Percentiles rank a stretch among this genome's conserved stretches.
phyloP scores from a whole-genome alignment of 2,888 invertebrate genomes.

The Rhaphigaster nebulosa region DNA sequence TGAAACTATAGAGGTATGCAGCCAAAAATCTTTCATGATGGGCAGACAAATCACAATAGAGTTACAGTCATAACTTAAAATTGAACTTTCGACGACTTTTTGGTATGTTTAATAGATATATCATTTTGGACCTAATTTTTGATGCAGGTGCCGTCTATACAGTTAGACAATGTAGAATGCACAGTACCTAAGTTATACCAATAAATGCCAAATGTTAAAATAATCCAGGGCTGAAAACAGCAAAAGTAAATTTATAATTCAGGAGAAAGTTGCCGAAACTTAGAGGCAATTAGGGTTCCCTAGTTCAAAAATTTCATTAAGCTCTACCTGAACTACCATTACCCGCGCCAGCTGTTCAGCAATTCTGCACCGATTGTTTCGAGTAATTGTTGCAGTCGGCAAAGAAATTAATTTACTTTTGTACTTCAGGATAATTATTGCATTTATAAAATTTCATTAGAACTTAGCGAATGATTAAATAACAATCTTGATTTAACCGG shows the following conservation, averaged over 20 bases:
- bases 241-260: constrained; percentile 32
- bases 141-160: too few relatives aligned
- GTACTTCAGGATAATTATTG: background rate
- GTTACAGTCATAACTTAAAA: too few relatives aligned
- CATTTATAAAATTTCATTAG: background rate
- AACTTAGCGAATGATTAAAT: background rate
- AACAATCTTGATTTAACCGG: too few relatives aligned
- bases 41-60: too few relatives aligned
- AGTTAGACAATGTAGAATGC: background rate
- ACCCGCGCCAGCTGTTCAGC: background rate
- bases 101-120: too few relatives aligned
- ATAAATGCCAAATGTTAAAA: background rate
- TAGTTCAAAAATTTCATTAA: constrained; percentile 42
- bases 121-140: too few relatives aligned
- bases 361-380: constrained; percentile 21
- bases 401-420: background rate
- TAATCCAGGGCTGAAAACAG: background rate
- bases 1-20: too few relatives aligned
- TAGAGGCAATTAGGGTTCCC: background rate
- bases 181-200: background rate
- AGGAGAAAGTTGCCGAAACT: background rate
- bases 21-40: too few relatives aligned
- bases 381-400: background rate
- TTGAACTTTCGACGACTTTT: too few relatives aligned
- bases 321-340: constrained; percentile 29